Evolutionary conservation across 2,113 vertebrate genomes (phyloP), one percentile per base, ranked within the genome.

Genomic region (Rallus limicola): DNA sequence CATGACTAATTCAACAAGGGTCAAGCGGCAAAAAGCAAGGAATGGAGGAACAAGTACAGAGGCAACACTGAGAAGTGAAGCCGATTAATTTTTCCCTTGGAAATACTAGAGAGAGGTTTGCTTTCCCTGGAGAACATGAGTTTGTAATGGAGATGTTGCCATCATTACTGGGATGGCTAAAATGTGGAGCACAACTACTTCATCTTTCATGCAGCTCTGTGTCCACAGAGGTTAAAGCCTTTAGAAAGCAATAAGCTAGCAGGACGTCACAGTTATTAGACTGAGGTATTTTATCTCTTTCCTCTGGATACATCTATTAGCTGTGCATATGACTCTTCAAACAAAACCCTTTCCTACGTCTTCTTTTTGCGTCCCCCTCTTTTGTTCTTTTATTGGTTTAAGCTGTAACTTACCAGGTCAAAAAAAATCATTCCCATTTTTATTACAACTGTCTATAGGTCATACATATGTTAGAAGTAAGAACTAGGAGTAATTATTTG

Each of bases 301-400:
- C 72, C 86, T 94, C 81, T 58, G 23, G 53, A 64, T 80, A 77
- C 42, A 89, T 85, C 60, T 93, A 84, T 82, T 88, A 92, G 65
- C 36, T 1, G 5, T 68, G 59, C 65, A 93, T 69, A 46, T 63
- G 67, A 91, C 53, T 82, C 24, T 75, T 64, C 71, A 70, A 96
- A 94, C 55, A 94, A 91, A 94, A 71, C 15, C 78, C 40, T 79
- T 86, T 89, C 50, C 70, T 63, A 33, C 36, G 44, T 87, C 53
- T 53, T 94, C 59, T 82, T 75, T 69, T 94, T 92, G 82, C 0
- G 0, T 63, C 67, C 17, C 8, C 6, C 25, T 92, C 46, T 81
- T 95, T 96, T 95, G 69, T 96, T 96, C 95, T 96, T 95, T 91
- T 95, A 95, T 93, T 90, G 81, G 55, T 91, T 94, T 94, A 95